These are phyloP conservation scores for Pygoscelis adeliae DNA, from an alignment of 2,113 vertebrate species.

Conservation along the genomic window DNA sequence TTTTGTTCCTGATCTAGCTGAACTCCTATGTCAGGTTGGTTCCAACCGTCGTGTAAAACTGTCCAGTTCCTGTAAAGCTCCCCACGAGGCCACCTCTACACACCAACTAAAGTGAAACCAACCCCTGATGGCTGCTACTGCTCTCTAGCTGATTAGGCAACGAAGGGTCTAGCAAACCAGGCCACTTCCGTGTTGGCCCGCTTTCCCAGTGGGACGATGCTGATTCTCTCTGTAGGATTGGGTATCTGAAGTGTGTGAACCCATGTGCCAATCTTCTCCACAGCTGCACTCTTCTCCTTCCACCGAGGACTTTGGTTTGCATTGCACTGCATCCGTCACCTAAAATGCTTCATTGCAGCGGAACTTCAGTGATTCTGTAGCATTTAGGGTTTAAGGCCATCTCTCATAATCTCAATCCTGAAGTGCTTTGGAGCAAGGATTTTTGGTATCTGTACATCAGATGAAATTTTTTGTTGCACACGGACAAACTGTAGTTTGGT, in stretches of 20 bases:
- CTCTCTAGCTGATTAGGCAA: background rate
- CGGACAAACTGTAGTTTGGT: background rate
- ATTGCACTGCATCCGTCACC: background rate
- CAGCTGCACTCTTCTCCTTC: background rate
- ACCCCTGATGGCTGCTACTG: background rate
- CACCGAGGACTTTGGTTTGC: background rate
- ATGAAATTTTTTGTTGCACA: background rate
- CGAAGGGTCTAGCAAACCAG: fast-evolving
- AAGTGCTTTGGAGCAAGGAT: background rate
- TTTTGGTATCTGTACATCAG: background rate
- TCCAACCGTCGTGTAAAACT: fast-evolving
- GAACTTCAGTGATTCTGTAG: background rate
- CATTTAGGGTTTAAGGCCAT: background rate
- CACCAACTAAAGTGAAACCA: fast-evolving
- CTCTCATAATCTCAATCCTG: background rate
- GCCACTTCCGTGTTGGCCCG: background rate
- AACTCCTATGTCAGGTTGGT: background rate
- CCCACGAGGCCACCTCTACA: fast-evolving
- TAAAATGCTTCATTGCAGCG: background rate
- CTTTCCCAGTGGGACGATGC: background rate
- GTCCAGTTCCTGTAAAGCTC: background rate
- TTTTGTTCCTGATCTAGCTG: background rate
- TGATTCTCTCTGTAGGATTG: fast-evolving
- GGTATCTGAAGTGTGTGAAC: background rate
- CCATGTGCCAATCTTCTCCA: background rate